Conservation (phyloP, 2,888 invertebrate species). For the Trichacis sp. region DNA sequence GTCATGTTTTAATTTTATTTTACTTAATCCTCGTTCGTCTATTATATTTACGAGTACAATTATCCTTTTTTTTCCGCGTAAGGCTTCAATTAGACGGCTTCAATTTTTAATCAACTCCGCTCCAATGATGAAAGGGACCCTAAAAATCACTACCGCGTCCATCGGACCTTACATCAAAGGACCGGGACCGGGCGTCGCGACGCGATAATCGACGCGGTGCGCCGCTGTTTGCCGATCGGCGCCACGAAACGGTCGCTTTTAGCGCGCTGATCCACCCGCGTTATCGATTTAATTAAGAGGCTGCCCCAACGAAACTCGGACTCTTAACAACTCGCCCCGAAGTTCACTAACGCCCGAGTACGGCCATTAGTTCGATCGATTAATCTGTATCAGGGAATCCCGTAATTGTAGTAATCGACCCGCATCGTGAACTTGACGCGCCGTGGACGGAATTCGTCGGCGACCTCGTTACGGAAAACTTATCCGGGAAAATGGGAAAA, state of each 20-base stretch:
- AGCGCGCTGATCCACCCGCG: constrained; percentile 37
- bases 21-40: no score
- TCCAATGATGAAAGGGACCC: no score
- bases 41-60: no score
- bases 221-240: constrained; percentile 41
- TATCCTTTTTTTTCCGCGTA: no score
- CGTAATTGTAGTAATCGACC: constrained; percentile 36
- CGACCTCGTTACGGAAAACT: no score
- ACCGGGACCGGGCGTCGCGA: constrained; percentile 20
- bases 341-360: constrained; percentile 34
- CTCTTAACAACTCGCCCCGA: constrained; percentile 33
- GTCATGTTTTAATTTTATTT: no score
- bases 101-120: no score
- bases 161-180: constrained; percentile 15
- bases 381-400: constrained; percentile 32
- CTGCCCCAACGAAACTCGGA: constrained; percentile 27
- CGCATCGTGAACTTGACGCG: constrained; percentile 25
- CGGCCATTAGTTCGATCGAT: constrained; percentile 34
- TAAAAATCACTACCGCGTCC: background rate
- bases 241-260: constrained; percentile 19
- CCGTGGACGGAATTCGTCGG: no score
- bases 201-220: constrained; percentile 27
- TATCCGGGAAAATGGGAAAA: no score
- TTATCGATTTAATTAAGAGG: constrained; percentile 52
- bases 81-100: no score